These are phyloP conservation scores for Crypturellus tataupa DNA, from an alignment of 2,797 vertebrate species.

Conservation along the genomic window DNA sequence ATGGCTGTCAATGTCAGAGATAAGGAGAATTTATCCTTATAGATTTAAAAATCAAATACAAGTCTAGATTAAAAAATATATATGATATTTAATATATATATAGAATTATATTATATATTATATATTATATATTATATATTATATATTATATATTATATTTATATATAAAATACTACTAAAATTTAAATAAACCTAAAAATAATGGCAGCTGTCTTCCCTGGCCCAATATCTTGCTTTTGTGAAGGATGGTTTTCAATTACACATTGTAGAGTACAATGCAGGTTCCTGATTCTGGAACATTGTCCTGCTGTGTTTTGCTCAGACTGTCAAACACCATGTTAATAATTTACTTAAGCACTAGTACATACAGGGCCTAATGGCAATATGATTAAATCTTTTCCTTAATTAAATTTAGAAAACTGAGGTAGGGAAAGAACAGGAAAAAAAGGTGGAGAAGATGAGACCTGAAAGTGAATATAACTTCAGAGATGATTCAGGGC, in stretches of 20 bases:
- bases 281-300: not conserved
- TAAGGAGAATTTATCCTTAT: not conserved
- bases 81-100: no score
- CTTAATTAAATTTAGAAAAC: not conserved
- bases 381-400: not conserved
- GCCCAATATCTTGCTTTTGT: not conserved
- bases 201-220: not conserved
- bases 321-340: not conserved
- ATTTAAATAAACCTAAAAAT: not conserved
- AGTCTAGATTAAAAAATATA: not conserved
- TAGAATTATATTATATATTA: no score
- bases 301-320: not conserved
- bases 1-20: not conserved
- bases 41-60: not conserved
- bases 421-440: not conserved
- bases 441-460: not conserved
- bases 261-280: not conserved
- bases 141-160: no score
- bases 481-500: not conserved
- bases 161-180: not conserved
- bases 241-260: not conserved
- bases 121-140: no score
- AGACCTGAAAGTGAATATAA: not conserved
- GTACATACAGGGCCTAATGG: not conserved
- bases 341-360: conserved; percentile 9